Base-by-base conservation (phyloP, 2,113 vertebrate species). In the Myrmecophaga tridactyla region DNA sequence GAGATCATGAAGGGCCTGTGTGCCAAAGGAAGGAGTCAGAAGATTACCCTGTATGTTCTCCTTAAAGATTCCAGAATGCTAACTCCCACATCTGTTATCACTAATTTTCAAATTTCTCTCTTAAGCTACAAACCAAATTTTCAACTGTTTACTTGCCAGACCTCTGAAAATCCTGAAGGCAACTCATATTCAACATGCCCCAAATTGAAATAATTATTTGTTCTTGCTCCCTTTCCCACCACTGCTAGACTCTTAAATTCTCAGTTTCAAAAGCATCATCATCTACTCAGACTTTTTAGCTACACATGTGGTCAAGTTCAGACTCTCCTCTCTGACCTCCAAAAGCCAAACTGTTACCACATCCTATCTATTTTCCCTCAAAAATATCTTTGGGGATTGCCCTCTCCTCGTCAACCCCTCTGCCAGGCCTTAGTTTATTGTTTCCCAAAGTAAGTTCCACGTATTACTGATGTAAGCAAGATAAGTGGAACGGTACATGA, bases 121-220 rank as follows among this genome's bases (percentile, higher is more conserved):
- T 95, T 72, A 73, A 81, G 36, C 12, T 90, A 39, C n/a, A 84
- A n/a, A 63, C 29, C 70, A 78, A n/a, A 70, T 62, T 77, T 92
- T 75, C 53, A 85, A 62, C 36, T 27, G 53, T 58, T 63, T 84
- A 76, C 63, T 80, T 67, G 18, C 80, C 58, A 60, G 46, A 60
- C 18, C 76, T 70, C 7, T 56, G 76, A 87, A 94, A 91, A 94
- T 56, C 48, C 73, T 53, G 70, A 69, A 60, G 43, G 25, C 3
- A 29, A 82, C 36, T 94, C 69, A 87, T 51, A 87, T 70, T 76
- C 82, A 96, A 70, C 20, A 29, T 25, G 51, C 25, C 41, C 87
- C 0, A 69, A 90, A 77, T 25, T 62, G 83, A 87, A 94, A 83
- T 13, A 83, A 83, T 46, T 14, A 63, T 46, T 58, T 46, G 48